Conservation (phyloP, 1,140 invertebrate species). For the Anthonomus grandis region DNA sequence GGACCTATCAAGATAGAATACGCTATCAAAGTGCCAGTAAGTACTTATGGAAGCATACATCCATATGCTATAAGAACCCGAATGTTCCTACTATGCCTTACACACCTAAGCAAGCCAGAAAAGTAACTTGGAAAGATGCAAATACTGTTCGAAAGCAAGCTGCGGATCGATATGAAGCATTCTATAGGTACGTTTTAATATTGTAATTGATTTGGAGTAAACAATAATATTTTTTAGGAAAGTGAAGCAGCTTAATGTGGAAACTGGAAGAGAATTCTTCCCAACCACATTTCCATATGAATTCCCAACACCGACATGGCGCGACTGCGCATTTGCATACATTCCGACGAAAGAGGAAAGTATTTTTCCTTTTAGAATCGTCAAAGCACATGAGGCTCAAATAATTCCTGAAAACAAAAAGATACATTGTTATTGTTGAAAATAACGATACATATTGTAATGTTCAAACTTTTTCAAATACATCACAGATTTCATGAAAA, state of each 20-base stretch:
- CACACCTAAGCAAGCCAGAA: conserved; percentile 4
- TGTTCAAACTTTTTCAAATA: no score
- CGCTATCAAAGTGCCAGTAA: conserved; percentile 13
- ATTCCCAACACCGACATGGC: conserved; percentile 38
- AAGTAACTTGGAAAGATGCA: conserved; percentile 24
- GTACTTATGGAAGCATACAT: conserved; percentile 16
- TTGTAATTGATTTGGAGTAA: background rate
- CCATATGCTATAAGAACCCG: conserved; percentile 13
- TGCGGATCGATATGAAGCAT: conserved; percentile 4
- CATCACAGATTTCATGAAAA: no score
- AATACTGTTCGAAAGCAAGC: conserved; percentile 13
- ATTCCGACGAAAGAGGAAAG: conserved; percentile 39
- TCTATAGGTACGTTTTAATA: conserved; percentile 10
- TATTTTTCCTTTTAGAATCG: conserved; percentile 14
- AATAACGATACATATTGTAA: conserved; percentile 3
- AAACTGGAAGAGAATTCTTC: conserved; percentile 39
- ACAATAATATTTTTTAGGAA: conserved; percentile 14
- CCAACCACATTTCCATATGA: conserved; percentile 37
- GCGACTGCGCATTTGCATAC: conserved; percentile 43
- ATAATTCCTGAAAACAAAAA: conserved; percentile 12
- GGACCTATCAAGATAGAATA: conserved; percentile 34
- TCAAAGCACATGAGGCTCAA: conserved; percentile 11
- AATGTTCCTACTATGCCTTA: conserved; percentile 16
- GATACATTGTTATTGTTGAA: conserved; percentile 17
- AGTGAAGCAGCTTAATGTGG: conserved; percentile 31